phyloP scores from a whole-genome alignment of 2,888 invertebrate species.

The Cryptocheilus praepositus region DNA sequence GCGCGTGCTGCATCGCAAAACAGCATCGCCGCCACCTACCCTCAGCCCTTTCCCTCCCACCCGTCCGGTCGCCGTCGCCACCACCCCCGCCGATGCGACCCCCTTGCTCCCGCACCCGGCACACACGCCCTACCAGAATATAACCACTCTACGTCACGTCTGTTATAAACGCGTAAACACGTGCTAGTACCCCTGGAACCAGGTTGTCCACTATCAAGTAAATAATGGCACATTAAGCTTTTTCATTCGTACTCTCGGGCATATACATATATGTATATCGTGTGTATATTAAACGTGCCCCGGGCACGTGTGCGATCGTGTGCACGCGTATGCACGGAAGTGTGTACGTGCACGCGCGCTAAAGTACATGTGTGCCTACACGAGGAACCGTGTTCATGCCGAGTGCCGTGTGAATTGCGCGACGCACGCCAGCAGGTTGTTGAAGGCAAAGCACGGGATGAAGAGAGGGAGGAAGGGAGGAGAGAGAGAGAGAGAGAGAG shows the following conservation, averaged over 20 bases:
- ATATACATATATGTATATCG: slow-evolving; percentile 35
- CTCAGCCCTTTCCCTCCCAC: slow-evolving; percentile 16
- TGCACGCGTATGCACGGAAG: slow-evolving; percentile 12
- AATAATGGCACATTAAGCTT: slow-evolving; percentile 74
- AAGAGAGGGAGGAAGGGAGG: slow-evolving; percentile 40
- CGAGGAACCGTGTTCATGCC: no score
- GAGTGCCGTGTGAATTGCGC: slow-evolving; percentile 23
- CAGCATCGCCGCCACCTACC: slow-evolving; percentile 46
- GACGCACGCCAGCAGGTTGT: slow-evolving; percentile 50
- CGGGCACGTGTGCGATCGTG: slow-evolving; percentile 36
- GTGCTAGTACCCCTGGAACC: slow-evolving; percentile 67
- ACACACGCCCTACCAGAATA: slow-evolving; percentile 52
- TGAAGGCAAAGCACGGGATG: slow-evolving; percentile 17
- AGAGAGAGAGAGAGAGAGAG: no score
- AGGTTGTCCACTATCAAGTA: slow-evolving; percentile 73
- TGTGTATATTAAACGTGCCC: slow-evolving; percentile 15
- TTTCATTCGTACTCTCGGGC: slow-evolving; percentile 66
- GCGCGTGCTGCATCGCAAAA: slow-evolving; percentile 67
- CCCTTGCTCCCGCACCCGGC: slow-evolving; percentile 28
- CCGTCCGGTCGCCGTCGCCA: not conserved
- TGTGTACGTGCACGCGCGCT: not conserved
- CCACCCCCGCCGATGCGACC: slow-evolving; percentile 1
- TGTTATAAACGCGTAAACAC: slow-evolving; percentile 74
- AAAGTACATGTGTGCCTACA: slow-evolving; percentile 18
- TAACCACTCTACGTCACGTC: slow-evolving; percentile 70